Evolutionary conservation across 2,888 invertebrate species (phyloP).

Genomic region (Eurytoma californica): DNA sequence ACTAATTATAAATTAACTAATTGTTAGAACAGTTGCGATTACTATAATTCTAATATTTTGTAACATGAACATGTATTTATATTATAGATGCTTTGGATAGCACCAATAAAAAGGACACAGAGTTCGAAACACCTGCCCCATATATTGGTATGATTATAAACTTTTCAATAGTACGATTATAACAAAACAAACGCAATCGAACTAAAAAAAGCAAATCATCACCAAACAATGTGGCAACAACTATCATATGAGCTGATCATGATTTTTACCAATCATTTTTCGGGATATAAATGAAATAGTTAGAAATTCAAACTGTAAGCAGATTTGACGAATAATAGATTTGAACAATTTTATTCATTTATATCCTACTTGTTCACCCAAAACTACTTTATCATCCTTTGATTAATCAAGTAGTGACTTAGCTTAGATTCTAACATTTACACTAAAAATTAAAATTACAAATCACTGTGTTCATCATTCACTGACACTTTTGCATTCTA

Average conservation of each 20-base stretch:
- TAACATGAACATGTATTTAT: slow-evolving; percentile 48
- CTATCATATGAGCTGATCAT: slow-evolving; percentile 20
- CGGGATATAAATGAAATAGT: slow-evolving; percentile 45
- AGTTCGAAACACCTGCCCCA: slow-evolving; percentile 49
- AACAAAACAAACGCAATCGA: slow-evolving; percentile 39
- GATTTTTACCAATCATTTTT: slow-evolving; percentile 1
- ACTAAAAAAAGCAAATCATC: slow-evolving; percentile 45
- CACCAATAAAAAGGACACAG: slow-evolving; percentile 52
- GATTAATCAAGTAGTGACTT: slow-evolving; percentile 27
- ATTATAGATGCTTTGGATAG: slow-evolving; percentile 54
- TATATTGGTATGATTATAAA: slow-evolving; percentile 52
- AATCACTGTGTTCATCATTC: slow-evolving; percentile 27
- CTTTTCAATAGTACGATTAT: slow-evolving; percentile 51
- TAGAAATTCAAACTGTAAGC: not conserved
- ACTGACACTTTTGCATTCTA: slow-evolving; percentile 43
- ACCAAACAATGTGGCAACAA: slow-evolving; percentile 43
- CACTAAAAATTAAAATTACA: slow-evolving; percentile 18
- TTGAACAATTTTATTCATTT: slow-evolving; percentile 31
- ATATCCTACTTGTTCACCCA: slow-evolving; percentile 14
- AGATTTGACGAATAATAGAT: not conserved
- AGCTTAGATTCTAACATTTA: slow-evolving; percentile 32
- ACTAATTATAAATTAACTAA: not conserved
- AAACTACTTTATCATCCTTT: slow-evolving; percentile 20
- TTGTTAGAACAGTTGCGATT: slow-evolving; percentile 29
- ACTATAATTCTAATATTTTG: slow-evolving; percentile 29